Conservation (phyloP, 2,888 invertebrate species). For the Parnassius glacialis region DNA sequence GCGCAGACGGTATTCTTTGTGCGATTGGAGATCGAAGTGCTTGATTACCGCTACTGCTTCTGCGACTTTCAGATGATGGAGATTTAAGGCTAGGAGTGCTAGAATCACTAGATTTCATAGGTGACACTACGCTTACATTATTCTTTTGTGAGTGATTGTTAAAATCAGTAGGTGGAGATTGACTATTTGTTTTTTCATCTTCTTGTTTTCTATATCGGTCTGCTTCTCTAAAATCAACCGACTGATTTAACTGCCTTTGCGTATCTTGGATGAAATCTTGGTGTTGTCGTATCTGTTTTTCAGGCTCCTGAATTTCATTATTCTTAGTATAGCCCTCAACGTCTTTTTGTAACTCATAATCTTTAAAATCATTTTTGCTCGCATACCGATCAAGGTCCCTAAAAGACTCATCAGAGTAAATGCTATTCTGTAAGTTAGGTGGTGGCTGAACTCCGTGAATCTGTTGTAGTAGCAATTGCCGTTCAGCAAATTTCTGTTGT, state of each 20-base stretch:
- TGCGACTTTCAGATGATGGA: constrained; percentile 73
- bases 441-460: constrained; percentile 79
- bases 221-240: constrained; percentile 56
- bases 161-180: constrained; percentile 61
- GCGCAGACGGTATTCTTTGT: constrained; percentile 90
- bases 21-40: constrained; percentile 90
- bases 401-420: constrained; percentile 72
- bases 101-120: constrained; percentile 75
- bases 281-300: constrained; percentile 62
- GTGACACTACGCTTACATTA: constrained; percentile 55
- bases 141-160: constrained; percentile 57
- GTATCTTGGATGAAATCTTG: constrained; percentile 65
- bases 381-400: constrained; percentile 72
- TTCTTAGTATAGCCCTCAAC: constrained; percentile 64
- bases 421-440: constrained; percentile 73
- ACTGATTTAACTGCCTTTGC: constrained; percentile 66
- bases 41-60: constrained; percentile 79
- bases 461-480: constrained; percentile 82
- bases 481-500: constrained; percentile 83
- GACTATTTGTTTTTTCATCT: constrained; percentile 56
- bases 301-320: constrained; percentile 65
- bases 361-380: constrained; percentile 70
- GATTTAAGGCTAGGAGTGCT: constrained; percentile 73
- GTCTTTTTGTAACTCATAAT: constrained; percentile 68
- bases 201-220: constrained; percentile 61